Percentiles rank a stretch among this genome's conserved stretches.
Conservation (phyloP, 2,888 invertebrate species). For the Netelia melanura region DNA sequence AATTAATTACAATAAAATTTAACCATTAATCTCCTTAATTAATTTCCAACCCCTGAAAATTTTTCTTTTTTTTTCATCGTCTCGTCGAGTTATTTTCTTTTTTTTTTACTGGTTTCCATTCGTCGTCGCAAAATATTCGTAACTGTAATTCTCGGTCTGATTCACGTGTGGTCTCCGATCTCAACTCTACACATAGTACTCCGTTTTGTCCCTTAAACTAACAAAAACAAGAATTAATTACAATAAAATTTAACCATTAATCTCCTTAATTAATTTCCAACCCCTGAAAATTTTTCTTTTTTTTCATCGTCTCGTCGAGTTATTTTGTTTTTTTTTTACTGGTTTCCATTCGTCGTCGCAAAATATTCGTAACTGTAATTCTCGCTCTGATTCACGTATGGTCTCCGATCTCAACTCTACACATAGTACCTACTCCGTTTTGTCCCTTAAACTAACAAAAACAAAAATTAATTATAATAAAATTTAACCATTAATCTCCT, state of each 20-base stretch:
- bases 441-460: conserved; percentile 15
- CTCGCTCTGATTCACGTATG: background rate
- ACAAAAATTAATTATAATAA: too few species aligned
- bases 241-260: too few species aligned
- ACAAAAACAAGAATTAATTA: too few species aligned
- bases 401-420: conserved; percentile 18
- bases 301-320: background rate
- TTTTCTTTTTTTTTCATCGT: background rate
- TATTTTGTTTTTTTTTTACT: background rate
- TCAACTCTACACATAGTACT: conserved; percentile 27
- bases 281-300: background rate
- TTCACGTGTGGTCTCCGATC: background rate
- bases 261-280: background rate
- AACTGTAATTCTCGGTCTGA: conserved; percentile 17
- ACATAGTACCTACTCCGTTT: conserved; percentile 36
- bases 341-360: background rate
- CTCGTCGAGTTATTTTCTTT: background rate
- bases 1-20: background rate
- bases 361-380: conserved; percentile 38
- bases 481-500: too few species aligned
- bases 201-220: conserved; percentile 40
- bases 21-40: too few species aligned
- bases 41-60: too few species aligned
- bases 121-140: conserved; percentile 8
- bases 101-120: background rate